Percentiles rank a stretch among this genome's conserved stretches.
These are phyloP conservation scores for Campylomormyrus tamandua DNA, from an alignment of 2,113 vertebrate species.

Conservation along the genomic window DNA sequence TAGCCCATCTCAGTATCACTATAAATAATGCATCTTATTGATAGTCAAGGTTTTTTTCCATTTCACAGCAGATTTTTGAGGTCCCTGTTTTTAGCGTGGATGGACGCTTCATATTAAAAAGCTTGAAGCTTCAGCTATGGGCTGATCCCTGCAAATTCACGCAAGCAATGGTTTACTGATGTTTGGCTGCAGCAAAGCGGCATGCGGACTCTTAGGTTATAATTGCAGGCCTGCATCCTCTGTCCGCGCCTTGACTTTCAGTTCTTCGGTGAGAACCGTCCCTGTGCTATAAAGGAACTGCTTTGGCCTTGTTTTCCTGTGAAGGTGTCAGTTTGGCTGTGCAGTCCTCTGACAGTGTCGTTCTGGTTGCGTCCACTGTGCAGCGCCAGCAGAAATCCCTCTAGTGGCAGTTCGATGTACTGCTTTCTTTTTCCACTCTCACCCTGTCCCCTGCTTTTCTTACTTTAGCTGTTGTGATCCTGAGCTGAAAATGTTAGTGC, in stretches of 20 bases:
- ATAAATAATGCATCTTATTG: not conserved
- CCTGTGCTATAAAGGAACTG: not conserved
- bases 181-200: not conserved
- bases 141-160: not conserved
- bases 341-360: not conserved
- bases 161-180: not conserved
- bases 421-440: not conserved
- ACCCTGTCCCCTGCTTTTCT: not conserved
- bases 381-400: not conserved
- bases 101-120: not conserved
- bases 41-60: not conserved
- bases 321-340: not conserved
- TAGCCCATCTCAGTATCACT: not conserved
- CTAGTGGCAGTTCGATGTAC: not conserved
- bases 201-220: not conserved
- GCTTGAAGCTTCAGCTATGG: not conserved
- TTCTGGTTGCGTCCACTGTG: not conserved
- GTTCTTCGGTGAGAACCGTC: not conserved
- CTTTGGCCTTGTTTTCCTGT: not conserved
- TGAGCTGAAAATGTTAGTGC: not conserved
- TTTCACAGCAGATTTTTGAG: not conserved
- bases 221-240: not conserved
- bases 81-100: not conserved
- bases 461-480: not conserved
- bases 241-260: not conserved